Evolutionary conservation across 2,888 invertebrate genomes (phyloP).

Genomic region (Corythucha ciliata): DNA sequence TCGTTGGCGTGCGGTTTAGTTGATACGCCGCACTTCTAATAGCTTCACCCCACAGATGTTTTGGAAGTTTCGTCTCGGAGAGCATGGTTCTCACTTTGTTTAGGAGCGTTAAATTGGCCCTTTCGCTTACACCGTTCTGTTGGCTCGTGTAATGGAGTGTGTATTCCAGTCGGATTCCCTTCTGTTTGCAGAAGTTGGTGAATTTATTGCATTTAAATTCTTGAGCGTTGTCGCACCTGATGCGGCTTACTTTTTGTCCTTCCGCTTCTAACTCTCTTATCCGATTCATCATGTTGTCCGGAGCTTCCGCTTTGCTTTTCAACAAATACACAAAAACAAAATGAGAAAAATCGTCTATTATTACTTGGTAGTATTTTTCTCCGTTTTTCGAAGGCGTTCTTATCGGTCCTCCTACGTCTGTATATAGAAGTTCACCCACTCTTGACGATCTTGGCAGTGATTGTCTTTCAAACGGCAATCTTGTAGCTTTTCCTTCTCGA

Average conservation of each 20-base stretch:
- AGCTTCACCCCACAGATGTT: slow-evolving; percentile 15
- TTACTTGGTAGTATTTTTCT: slow-evolving; percentile 12
- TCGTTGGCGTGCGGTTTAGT: slow-evolving; percentile 7
- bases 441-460: not conserved
- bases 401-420: slow-evolving; percentile 16
- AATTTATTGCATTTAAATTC: slow-evolving; percentile 14
- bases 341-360: slow-evolving; percentile 18
- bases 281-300: slow-evolving; percentile 3
- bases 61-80: slow-evolving; percentile 9
- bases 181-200: not conserved
- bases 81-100: slow-evolving; percentile 3
- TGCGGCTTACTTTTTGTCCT: slow-evolving; percentile 1
- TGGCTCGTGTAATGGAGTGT: slow-evolving; percentile 3
- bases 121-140: slow-evolving; percentile 6
- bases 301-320: slow-evolving; percentile 5
- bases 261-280: not conserved
- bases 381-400: slow-evolving; percentile 12
- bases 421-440: slow-evolving; percentile 9
- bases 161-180: slow-evolving; percentile 10
- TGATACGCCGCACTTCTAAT: slow-evolving; percentile 5
- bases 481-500: slow-evolving; percentile 4
- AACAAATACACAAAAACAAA: not conserved
- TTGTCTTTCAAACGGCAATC: slow-evolving; percentile 4
- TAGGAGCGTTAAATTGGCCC: not conserved
- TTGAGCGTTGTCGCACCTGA: slow-evolving; percentile 6